Conservation (phyloP, 2,888 invertebrate species). For the Chorisops tibialis region DNA sequence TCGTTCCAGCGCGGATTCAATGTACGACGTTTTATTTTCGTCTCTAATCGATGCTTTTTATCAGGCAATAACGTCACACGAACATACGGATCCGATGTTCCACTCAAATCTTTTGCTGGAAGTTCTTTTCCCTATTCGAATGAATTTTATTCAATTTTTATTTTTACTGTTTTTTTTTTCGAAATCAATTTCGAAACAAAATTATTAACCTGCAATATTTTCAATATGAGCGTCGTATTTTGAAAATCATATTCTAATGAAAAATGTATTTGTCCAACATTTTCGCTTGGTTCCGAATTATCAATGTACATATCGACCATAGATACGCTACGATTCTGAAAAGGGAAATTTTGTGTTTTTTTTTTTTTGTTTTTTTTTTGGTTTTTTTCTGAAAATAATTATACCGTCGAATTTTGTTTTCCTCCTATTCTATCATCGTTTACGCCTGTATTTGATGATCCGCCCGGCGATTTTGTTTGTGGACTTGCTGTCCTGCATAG, state of each 20-base stretch:
- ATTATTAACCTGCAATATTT: slow-evolving; percentile 77
- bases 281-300: slow-evolving; percentile 87
- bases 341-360: too few relatives aligned
- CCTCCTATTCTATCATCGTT: slow-evolving; percentile 39
- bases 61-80: slow-evolving; percentile 85
- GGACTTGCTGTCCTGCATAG: slow-evolving; percentile 52
- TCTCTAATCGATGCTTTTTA: slow-evolving; percentile 88
- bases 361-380: too few relatives aligned
- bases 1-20: slow-evolving; percentile 92
- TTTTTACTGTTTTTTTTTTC: neutral
- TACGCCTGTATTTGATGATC: slow-evolving; percentile 62
- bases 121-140: slow-evolving; percentile 77
- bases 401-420: slow-evolving; percentile 40
- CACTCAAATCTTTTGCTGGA: slow-evolving; percentile 90
- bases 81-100: slow-evolving; percentile 90
- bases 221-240: slow-evolving; percentile 84
- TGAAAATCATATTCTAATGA: slow-evolving; percentile 92
- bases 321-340: slow-evolving; percentile 81
- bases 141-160: too few relatives aligned
- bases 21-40: slow-evolving; percentile 87
- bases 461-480: slow-evolving; percentile 72
- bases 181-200: neutral
- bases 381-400: too few relatives aligned
- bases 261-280: slow-evolving; percentile 92
- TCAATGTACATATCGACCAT: slow-evolving; percentile 95